These are phyloP conservation scores for Microctenopoma steveboyesi DNA, from an alignment of 2,797 vertebrate genomes.

Conservation along the genomic window DNA sequence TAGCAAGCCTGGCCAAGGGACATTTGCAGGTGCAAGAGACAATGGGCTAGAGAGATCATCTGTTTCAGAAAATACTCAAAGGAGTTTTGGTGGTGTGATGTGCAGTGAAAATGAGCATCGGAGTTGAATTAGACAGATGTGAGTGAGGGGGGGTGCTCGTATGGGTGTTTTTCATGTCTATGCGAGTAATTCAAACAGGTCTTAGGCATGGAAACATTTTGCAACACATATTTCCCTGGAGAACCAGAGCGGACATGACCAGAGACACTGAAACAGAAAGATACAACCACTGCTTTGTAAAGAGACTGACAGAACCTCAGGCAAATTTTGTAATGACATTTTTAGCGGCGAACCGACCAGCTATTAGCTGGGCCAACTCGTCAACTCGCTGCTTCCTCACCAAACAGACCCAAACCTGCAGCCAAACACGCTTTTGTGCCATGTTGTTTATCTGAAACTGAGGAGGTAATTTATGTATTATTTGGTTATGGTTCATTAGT, in stretches of 20 bases:
- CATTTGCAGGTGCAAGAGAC: conserved; percentile 17
- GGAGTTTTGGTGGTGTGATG: conserved; percentile 29
- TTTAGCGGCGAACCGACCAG: conserved; percentile 60
- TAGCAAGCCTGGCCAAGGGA: conserved; percentile 27
- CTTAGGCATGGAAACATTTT: conserved; percentile 45
- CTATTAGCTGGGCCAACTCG: conserved; percentile 48
- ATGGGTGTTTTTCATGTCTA: conserved; percentile 17
- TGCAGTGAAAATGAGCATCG: conserved; percentile 31
- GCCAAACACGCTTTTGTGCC: conserved; percentile 58
- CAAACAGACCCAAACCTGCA: conserved; percentile 49
- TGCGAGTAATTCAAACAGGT: conserved; percentile 48
- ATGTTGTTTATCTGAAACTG: conserved; percentile 71
- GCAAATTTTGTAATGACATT: conserved; percentile 68
- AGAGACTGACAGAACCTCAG: conserved; percentile 69
- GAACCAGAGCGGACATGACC: conserved; percentile 64
- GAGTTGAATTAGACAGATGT: conserved; percentile 33
- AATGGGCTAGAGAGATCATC: conserved; percentile 23
- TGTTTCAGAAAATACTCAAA: conserved; percentile 38
- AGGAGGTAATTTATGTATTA: conserved; percentile 81
- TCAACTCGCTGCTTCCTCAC: conserved; percentile 56
- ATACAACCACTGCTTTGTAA: conserved; percentile 63
- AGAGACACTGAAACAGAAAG: conserved; percentile 52
- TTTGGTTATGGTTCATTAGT: conserved; percentile 84
- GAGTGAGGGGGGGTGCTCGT: not conserved
- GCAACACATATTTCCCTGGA: conserved; percentile 58